Conservation (phyloP, 2,888 invertebrate species). For the Caenorhabditis wallacei region DNA sequence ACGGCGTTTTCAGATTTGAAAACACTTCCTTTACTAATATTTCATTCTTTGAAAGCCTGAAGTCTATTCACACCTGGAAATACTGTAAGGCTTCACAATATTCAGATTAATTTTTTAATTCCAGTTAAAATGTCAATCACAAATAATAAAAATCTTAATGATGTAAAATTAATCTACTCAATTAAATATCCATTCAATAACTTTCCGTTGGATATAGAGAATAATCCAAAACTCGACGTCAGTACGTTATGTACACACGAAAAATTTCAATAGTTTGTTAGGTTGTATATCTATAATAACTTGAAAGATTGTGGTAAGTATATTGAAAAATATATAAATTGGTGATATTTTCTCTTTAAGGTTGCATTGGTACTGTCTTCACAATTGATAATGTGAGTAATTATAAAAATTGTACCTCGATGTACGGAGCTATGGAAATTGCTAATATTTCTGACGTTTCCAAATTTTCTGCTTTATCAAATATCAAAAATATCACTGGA, state of each 20-base stretch:
- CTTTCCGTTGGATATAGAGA: background rate
- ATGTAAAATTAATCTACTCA: background rate
- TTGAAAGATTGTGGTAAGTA: conserved; percentile 31
- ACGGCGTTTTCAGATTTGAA: conserved; percentile 1
- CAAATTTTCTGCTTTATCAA: conserved; percentile 1
- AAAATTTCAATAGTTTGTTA: background rate
- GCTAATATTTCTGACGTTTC: background rate
- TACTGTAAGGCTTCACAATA: background rate
- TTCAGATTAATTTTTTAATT: background rate
- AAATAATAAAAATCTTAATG: background rate
- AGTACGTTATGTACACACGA: background rate
- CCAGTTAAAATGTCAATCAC: background rate
- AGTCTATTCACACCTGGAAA: background rate
- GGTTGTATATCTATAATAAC: background rate
- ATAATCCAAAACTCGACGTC: conserved; percentile 16
- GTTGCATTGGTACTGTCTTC: conserved; percentile 14
- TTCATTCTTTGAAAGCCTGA: conserved; percentile 10
- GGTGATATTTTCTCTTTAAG: background rate
- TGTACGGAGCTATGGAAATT: background rate
- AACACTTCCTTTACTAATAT: background rate
- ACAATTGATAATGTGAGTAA: background rate
- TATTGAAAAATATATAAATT: too few relatives aligned
- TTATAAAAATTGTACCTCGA: conserved; percentile 3
- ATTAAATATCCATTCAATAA: background rate
- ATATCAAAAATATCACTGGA: conserved; percentile 21